Evolutionary conservation across 1,140 invertebrate genomes (phyloP).

Genomic region (Atopsyche davidsoni): DNA sequence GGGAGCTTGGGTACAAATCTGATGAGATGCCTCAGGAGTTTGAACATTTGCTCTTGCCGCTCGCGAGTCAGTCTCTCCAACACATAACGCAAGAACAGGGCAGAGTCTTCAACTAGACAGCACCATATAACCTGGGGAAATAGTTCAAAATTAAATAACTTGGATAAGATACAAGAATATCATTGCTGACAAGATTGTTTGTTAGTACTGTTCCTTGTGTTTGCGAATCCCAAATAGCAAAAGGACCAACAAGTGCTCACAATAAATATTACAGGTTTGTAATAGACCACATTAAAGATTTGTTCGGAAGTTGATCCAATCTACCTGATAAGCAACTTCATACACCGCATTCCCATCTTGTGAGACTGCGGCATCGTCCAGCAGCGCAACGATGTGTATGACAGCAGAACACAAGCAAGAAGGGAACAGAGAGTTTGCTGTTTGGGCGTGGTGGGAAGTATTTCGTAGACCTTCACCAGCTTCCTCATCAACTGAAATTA

Average conservation of each 20-base stretch:
- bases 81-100: conserved; percentile 92
- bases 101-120: conserved; percentile 96
- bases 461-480: conserved; percentile 62
- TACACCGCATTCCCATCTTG: conserved; percentile 88
- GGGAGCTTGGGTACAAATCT: conserved; percentile 89
- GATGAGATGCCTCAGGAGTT: conserved; percentile 85
- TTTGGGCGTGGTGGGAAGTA: conserved; percentile 74
- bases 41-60: conserved; percentile 93
- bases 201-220: no score
- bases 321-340: conserved; percentile 81
- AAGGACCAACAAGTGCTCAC: neutral
- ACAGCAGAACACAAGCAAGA: conserved; percentile 93
- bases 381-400: conserved; percentile 86
- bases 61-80: conserved; percentile 93
- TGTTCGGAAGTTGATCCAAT: neutral
- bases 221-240: no score
- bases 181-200: no score
- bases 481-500: conserved; percentile 53
- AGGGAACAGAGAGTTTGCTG: conserved; percentile 92
- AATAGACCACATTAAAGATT: neutral
- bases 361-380: conserved; percentile 95
- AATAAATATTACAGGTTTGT: neutral
- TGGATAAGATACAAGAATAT: no score
- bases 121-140: conserved; percentile 83
- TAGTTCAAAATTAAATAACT: no score